Base-by-base conservation (phyloP, 2,797 vertebrate species). In the Cichlasoma orientale region DNA sequence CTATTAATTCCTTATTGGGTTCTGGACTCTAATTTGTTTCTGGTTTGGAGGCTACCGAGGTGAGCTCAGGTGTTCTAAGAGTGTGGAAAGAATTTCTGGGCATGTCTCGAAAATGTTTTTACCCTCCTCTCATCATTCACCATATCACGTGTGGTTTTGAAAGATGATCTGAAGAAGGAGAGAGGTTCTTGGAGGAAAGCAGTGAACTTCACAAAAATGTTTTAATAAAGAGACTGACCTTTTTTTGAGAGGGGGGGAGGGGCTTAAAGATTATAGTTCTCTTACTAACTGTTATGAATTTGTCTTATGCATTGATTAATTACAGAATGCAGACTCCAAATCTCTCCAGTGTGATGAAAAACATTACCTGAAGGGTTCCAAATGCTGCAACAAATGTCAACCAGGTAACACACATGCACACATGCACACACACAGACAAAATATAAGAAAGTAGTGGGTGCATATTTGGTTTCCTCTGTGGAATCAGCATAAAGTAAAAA, bases 371-470 rank as follows among this genome's bases (percentile, higher is more conserved):
- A 91, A 77, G 79, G 85, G 58, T 31, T 83, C 81, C 74, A 89
- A 50, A 63, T 96, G 95, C 89, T 96, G 96, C 83, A 72, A 83
- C 2, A 95, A 91, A 89, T 96, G 96, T 92, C 13, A 21, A 86
- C 92, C 94, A 94, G 96, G 96, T 96, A 92, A 52, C 77, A 61
- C 31, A 75, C 50, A 63, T 7, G 5, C 29, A 31, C 29, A 29
- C 29, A 31, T 6, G 7, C 31, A 33, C 31, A 69, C 57, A 66
- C 36, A 79, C 31, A 8, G 2, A 69, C 19, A 41, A 73, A 72
- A 74, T 61, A 75, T 27, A 74, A 44, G 16, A 33, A 54, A 33
- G 69, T 18, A 11, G 13, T 9, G 52, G 70, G 29, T 76, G 10
- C 18, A 23, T 63, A n/a, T 59, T 29, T 59, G 56, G 10, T 77